Base-by-base conservation (phyloP, 1,140 invertebrate genomes). In the Drosophila lini region DNA sequence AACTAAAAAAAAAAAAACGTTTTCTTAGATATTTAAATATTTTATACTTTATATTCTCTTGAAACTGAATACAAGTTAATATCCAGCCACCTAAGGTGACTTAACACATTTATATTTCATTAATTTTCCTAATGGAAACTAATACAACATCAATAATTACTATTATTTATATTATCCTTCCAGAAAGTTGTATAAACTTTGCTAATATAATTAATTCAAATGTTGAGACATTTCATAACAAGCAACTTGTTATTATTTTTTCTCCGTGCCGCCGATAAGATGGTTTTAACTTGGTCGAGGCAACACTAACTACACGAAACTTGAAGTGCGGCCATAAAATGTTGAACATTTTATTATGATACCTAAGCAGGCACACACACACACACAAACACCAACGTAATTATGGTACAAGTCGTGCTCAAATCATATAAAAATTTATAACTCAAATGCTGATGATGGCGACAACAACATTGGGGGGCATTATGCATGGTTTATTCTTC, bases 341-440 rank as follows among this genome's bases (percentile, higher is more conserved):
- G 47, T 61, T 80, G 31, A 52, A 50, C 52, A 68, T 79, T 81
- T 81, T 75, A 81, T 60, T 67, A 62, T 50, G 79, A 68, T 67
- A 32, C 75, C 40, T 48, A 42, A 36, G 32, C 48, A 64, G 38
- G 56, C 31, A 19, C 42, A 56, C 32, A 48, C 11, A 65, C 38
- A 44, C 36, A 41, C 8, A n/a, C 38, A 42, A 40, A 68, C 32
- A 45, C 48, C 42, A 47, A 58, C 44, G 70, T 80, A 84, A 84
- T 84, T 80, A 79, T 68, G 82, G 59, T 42, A 32, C 67, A 61
- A 55, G 44, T 70, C 57, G 28, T 50, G 58, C 63, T 68, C 65
- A 67, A 80, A 88, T 86, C 80, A 77, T 83, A 80, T 88, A 83
- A 88, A 88, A 83, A 67, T 88, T 88, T 82, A 86, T 73, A 82